Base-by-base conservation (phyloP, 2,113 vertebrate species). In the Onychorhynchus coronatus region DNA sequence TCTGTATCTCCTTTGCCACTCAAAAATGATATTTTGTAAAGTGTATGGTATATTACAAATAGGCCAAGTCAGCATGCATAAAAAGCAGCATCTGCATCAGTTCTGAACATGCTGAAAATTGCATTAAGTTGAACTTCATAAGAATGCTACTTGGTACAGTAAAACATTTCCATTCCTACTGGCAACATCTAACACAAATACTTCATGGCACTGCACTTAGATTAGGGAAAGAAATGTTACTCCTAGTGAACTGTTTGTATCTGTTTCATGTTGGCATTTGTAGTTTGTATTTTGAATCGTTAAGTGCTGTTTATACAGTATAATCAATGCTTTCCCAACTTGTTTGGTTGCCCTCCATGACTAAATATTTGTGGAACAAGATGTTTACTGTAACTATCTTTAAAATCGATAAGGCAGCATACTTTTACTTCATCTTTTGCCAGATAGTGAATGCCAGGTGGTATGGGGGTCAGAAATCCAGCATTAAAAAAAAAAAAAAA, bases 311-410 rank as follows among this genome's bases (percentile, higher is more conserved):
- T 97, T 97, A 91, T 97, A 95, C 97, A 89, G 93, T 95, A 95
- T 97, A 96, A 97, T 88, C 91, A 91, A 89, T 96, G 88, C 94
- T 98, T 95, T 97, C 94, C 95, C 95, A 96, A 91, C 66, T 97
- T 87, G 89, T 95, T 93, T 95, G 93, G 95, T 98, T 97, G 91
- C 94, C 93, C 95, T 96, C 91, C 94, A 94, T 97, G 85, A 88
- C 71, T 96, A 95, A 97, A 96, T 97, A 97, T 97, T 97, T 98
- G 97, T 97, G 96, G 96, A 97, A 97, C 88, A 96, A 96, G 91
- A 92, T 96, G 85, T 93, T 97, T 95, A 93, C 86, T 66, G 68
- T 94, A 96, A 95, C 95, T 97, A 95, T 97, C 85, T 90, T 96
- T 96, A 90, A 95, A 94, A 91, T 97, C 91, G 6, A 97, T 97